These are phyloP conservation scores for Celastrina argiolus DNA, from an alignment of 2,888 invertebrate genomes.

Conservation along the genomic window DNA sequence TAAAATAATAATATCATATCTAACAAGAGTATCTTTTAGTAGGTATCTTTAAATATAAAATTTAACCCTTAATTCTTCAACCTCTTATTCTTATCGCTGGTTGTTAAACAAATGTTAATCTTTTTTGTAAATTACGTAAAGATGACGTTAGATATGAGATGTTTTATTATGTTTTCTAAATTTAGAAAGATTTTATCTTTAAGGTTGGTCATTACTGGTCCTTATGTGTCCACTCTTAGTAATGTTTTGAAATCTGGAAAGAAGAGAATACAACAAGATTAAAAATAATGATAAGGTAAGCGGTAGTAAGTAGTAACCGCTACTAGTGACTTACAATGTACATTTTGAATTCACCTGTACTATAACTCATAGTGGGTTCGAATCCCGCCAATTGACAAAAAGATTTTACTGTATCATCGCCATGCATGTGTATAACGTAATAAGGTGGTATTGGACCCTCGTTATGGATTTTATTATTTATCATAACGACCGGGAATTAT, in stretches of 20 bases:
- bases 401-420: too few relatives aligned
- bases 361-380: too few relatives aligned
- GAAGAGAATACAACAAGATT: neutral
- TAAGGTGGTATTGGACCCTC: too few relatives aligned
- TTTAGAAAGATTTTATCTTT: neutral
- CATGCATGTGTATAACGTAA: too few relatives aligned
- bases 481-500: too few relatives aligned
- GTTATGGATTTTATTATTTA: too few relatives aligned
- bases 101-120: constrained; percentile 10
- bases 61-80: neutral
- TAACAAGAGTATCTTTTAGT: too few relatives aligned
- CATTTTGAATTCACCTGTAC: neutral
- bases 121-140: constrained; percentile 14
- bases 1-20: too few relatives aligned
- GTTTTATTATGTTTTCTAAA: constrained; percentile 10
- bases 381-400: too few relatives aligned
- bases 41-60: too few relatives aligned
- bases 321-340: neutral
- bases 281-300: neutral
- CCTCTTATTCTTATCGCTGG: neutral
- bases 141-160: constrained; percentile 11
- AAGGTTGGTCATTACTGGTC: constrained; percentile 3
- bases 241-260: neutral
- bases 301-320: neutral
- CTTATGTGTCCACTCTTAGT: neutral